Conservation (phyloP, 2,888 invertebrate species). For the Melanostoma mellinum region DNA sequence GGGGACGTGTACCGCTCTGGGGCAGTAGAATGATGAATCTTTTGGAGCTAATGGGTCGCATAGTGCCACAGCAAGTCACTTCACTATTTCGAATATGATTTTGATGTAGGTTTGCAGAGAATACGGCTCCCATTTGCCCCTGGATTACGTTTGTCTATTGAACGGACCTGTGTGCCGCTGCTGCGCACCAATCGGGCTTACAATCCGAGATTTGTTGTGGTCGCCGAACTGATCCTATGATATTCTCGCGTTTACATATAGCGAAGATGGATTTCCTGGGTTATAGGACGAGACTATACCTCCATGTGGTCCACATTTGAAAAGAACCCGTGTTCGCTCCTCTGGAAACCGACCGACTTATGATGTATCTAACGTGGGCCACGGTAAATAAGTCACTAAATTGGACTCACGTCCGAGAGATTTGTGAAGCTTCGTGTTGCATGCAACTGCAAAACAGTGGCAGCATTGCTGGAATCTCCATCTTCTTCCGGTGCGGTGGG, state of each 20-base stretch:
- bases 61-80: too few species aligned
- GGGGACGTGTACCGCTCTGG: not conserved
- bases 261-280: conserved; percentile 41
- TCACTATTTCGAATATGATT: too few species aligned
- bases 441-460: conserved; percentile 50
- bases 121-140: too few species aligned
- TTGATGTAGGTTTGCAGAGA: too few species aligned
- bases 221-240: conserved; percentile 49
- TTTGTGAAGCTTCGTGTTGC: conserved; percentile 69
- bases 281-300: conserved; percentile 15
- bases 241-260: conserved; percentile 7
- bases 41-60: too few species aligned
- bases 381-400: conserved; percentile 72
- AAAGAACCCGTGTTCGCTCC: not conserved
- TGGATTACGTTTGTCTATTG: too few species aligned
- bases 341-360: conserved; percentile 39
- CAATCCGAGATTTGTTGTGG: conserved; percentile 65
- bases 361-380: conserved; percentile 67
- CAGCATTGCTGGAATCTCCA: conserved; percentile 49
- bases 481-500: conserved; percentile 63
- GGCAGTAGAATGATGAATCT: too few species aligned
- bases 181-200: conserved; percentile 38
- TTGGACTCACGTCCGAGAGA: conserved; percentile 68
- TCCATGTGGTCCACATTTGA: conserved; percentile 61
- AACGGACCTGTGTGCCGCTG: too few species aligned